A percentile compares a stretch with the other conserved stretches of the same genome.
Evolutionary conservation across 2,113 vertebrate species (phyloP).

Genomic region (Prunella fulvescens): DNA sequence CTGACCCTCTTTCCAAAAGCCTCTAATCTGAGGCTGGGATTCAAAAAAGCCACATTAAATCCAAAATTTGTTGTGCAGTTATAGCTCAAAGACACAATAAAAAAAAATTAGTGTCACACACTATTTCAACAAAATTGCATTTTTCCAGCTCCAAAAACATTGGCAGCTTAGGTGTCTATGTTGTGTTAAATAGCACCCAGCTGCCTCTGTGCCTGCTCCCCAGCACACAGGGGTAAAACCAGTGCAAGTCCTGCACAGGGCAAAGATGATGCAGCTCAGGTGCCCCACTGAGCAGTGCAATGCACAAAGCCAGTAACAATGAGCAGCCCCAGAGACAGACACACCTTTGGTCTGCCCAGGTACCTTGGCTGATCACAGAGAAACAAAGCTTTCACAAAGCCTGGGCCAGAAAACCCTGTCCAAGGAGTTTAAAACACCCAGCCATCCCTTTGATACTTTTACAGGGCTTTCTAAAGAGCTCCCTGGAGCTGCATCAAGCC

Average conservation of each 20-base stretch:
- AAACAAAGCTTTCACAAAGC: background rate
- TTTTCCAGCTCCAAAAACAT: background rate
- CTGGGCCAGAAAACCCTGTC: background rate
- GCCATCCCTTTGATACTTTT: background rate
- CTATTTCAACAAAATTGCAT: background rate
- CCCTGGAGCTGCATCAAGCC: background rate
- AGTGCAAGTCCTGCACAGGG: background rate
- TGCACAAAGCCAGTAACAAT: background rate
- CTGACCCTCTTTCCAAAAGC: background rate
- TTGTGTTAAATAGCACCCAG: background rate
- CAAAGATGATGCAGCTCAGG: background rate
- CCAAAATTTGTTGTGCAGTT: background rate
- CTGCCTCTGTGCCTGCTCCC: too few relatives aligned
- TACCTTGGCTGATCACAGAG: background rate
- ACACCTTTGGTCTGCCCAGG: background rate
- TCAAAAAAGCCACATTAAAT: background rate
- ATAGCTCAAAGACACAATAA: background rate
- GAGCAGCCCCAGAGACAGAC: background rate
- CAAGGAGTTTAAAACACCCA: background rate
- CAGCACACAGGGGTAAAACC: background rate
- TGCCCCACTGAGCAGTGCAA: background rate
- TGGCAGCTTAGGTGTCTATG: background rate
- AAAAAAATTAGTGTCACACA: accelerated
- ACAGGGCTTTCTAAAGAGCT: background rate
- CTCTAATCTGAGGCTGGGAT: background rate